Evolutionary conservation across 2,797 vertebrate species (phyloP), one percentile per base, ranked within the genome.

Genomic region (Leptodactylus fallax): DNA sequence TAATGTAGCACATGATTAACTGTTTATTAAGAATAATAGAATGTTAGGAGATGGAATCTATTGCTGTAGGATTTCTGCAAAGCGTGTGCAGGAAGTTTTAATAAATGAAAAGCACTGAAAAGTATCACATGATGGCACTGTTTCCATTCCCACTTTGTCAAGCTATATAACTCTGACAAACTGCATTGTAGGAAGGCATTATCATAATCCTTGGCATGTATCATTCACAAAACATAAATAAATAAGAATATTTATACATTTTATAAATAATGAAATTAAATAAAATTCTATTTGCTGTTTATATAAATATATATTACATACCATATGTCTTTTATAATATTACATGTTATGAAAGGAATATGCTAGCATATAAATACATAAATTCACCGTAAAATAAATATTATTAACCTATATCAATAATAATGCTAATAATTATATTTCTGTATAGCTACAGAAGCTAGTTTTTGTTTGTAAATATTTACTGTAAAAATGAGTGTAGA

Each of bases 111-210:
- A 96, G 96, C 96, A 96, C 97, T 97, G 94, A 93, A 95, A 97
- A 96, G 95, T 96, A 97, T 98, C 98, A 99, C 98, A 98, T 98
- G 98, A 99, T 99, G 98, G 98, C 98, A 99, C 95, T 99, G 97
- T 99, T 99, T 98, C 97, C 97, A 97, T 98, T 97, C 96, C 96
- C 94, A 96, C 95, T 96, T 95, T 91, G 91, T 94, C 36, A 36
- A 36, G 36, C 36, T 36, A 36, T 94, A 93, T 92, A 94, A 92
- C 92, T 93, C 92, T 93, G 94, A 94, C 93, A 95, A 95, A 95
- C 91, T 92, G 90, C 91, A 91, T 94, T 93, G 94, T 91, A 94
- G 90, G 93, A 94, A 92, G 90, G 91, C 89, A 88, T 90, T 91
- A 90, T 87, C 90, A 19, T 90, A 92, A 91, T 94, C 91, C 89